A percentile compares a stretch with the other conserved stretches of the same genome.
Conservation (phyloP, 2,797 vertebrate genomes). For the Falco cherrug region DNA sequence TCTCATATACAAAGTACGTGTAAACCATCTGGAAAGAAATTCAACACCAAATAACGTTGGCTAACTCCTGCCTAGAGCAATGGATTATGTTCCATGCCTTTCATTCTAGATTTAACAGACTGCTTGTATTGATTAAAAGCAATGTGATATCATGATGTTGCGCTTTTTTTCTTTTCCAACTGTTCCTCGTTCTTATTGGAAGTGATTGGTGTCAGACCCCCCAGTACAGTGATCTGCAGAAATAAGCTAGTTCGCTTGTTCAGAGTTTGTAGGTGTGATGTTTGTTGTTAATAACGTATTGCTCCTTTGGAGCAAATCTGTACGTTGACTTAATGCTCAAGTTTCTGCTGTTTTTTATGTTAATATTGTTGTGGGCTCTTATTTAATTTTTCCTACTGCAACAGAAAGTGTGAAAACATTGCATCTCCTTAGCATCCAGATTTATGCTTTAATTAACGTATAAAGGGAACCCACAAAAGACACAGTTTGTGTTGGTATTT, state of each 20-base stretch:
- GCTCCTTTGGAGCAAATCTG: background rate
- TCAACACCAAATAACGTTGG: background rate
- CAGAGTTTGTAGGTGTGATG: background rate
- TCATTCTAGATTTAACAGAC: background rate
- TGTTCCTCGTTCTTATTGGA: background rate
- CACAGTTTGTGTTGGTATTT: background rate
- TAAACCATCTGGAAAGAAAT: constrained; percentile 5
- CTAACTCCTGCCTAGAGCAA: background rate
- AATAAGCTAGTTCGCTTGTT: background rate
- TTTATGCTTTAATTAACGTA: background rate
- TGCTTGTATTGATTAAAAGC: background rate
- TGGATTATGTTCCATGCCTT: background rate
- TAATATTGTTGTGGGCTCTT: background rate
- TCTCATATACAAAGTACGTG: background rate
- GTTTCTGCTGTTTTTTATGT: background rate
- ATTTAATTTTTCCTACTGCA: background rate
- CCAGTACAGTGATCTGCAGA: background rate
- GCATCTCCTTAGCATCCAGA: background rate
- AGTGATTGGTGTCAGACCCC: background rate
- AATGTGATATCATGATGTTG: background rate
- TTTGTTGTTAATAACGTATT: background rate
- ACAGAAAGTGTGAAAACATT: background rate
- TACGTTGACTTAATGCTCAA: background rate
- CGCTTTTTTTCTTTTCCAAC: background rate
- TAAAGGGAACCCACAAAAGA: background rate